These are phyloP conservation scores for Loxodonta africana DNA, from an alignment of 2,113 vertebrate genomes.

Conservation along the genomic window DNA sequence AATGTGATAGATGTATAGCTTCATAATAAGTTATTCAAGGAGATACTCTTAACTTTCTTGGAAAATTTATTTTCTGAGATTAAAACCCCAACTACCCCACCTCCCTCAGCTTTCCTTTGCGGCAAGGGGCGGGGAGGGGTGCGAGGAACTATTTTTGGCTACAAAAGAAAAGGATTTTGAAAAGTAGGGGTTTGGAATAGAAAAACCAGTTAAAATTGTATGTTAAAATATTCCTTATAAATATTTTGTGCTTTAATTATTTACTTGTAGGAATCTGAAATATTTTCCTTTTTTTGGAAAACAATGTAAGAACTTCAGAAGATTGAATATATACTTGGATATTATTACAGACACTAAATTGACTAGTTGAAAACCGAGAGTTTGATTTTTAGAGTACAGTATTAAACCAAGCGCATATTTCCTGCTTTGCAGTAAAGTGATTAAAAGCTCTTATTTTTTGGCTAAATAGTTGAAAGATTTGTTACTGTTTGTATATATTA, in stretches of 20 bases:
- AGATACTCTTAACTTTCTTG: background rate
- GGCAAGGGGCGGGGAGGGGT: no score
- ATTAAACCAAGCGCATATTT: background rate
- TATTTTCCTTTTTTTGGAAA: conserved; percentile 2
- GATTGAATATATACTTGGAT: background rate
- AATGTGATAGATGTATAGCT: background rate
- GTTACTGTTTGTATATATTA: background rate
- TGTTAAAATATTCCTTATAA: background rate
- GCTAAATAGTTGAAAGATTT: background rate
- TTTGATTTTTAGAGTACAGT: background rate
- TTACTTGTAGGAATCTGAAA: conserved; percentile 4
- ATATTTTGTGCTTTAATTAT: background rate
- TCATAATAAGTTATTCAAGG: background rate
- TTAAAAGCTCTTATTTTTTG: background rate
- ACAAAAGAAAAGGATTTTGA: background rate
- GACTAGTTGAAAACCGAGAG: background rate
- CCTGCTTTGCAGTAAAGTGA: background rate
- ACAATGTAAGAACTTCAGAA: background rate
- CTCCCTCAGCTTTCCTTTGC: no score
- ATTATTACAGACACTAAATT: background rate
- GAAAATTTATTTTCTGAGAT: background rate
- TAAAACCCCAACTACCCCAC: background rate
- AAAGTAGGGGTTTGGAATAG: background rate
- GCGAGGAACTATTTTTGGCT: background rate
- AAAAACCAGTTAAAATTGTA: background rate